Percentiles rank a stretch among this genome's conserved stretches.
These are phyloP conservation scores for Cylindroiulus punctatus DNA, from an alignment of 2,888 invertebrate species.

Conservation along the genomic window DNA sequence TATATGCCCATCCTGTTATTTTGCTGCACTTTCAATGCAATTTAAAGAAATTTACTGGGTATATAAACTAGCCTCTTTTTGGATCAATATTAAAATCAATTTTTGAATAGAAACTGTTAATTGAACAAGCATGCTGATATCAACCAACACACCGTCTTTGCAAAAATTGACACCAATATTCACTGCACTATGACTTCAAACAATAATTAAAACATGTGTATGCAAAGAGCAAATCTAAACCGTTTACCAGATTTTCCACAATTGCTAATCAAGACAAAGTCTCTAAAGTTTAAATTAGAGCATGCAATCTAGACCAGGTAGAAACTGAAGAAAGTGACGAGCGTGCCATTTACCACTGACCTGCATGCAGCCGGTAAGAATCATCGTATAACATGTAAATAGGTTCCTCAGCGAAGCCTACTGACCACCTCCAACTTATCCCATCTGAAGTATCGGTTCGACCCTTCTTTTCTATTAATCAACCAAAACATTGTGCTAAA, in stretches of 20 bases:
- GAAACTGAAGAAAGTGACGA: neutral
- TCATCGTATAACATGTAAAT: slow-evolving; percentile 61
- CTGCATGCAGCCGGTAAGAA: slow-evolving; percentile 60
- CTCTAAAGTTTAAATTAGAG: neutral
- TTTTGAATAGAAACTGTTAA: too few species aligned
- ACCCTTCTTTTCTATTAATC: slow-evolving; percentile 53
- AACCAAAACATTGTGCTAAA: slow-evolving; percentile 19
- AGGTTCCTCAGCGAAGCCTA: slow-evolving; percentile 59
- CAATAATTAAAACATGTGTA: too few species aligned
- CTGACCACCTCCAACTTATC: slow-evolving; percentile 53
- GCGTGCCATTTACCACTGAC: slow-evolving; percentile 52
- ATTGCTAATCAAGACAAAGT: neutral
- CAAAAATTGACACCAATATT: too few species aligned
- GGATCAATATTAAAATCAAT: too few species aligned
- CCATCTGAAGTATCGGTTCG: neutral
- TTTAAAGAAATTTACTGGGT: too few species aligned
- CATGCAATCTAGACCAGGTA: neutral
- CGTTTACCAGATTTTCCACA: neutral
- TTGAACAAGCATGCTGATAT: too few species aligned
- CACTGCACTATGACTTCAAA: too few species aligned
- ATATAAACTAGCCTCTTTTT: too few species aligned
- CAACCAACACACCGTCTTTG: too few species aligned
- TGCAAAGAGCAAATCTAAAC: neutral
- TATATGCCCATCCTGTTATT: neutral
- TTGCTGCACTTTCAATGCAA: too few species aligned